Base-by-base conservation (phyloP, 2,888 invertebrate species). In the Aromia moschata region DNA sequence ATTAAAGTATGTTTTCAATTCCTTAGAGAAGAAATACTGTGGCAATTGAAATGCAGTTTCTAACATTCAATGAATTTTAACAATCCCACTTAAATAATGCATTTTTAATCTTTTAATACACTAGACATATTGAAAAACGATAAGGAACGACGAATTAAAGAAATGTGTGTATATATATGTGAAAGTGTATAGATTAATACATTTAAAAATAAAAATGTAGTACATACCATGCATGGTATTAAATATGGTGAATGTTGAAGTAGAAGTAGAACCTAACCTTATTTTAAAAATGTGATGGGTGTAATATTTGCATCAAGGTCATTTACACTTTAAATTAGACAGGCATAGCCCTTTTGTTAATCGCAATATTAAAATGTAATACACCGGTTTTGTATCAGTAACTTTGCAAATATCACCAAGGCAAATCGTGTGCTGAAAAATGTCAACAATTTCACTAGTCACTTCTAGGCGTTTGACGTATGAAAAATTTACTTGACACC, bases 251-350 rank as follows among this genome's bases (percentile, higher is more conserved):
- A 74, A 73, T 74, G 72, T 74, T 72, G 72, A 72, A 73, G 71
- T 71, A 71, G 70, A 71, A 71, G 69, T 70, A 69, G 72, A 77
- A 78, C 77, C 77, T 79, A 79, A 79, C 79, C 79, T 78, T 76
- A 78, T 77, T 78, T 77, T 75, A 74, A 77, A 74, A 74, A 77
- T 78, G 77, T 77, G 77, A 79, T 79, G 78, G 79, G 77, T 78
- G 79, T 77, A 78, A 77, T 77, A 76, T 78, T 77, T 77, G 74
- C 77, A 74, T 77, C 79, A 79, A 79, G 79, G 79, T 79, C 79
- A 78, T 74, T 74, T 74, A 69, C 72, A 74, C 71, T 73, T 60
- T 45, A 55, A 55, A 56, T 62, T 64, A 55, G 47, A 59, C 47
- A 59, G 33, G 46, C 38, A 56, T 56, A 64, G 64, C 49, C 43